These are phyloP conservation scores for Drosophila bipectinata DNA, from an alignment of 1,140 invertebrate genomes.

Conservation along the genomic window DNA sequence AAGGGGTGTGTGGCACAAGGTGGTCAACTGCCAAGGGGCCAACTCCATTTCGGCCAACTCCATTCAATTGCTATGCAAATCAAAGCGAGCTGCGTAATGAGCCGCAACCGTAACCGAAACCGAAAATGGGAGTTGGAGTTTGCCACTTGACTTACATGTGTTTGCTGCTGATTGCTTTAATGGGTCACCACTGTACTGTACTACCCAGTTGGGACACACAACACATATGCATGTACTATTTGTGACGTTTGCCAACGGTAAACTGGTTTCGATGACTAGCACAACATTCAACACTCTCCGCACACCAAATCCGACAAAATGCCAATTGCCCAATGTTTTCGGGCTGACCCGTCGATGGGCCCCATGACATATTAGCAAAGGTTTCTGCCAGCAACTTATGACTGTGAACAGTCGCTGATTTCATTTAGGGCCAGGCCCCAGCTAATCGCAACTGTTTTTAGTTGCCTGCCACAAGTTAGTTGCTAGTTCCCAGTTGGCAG, in stretches of 20 bases:
- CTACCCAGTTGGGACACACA: conserved; percentile 24
- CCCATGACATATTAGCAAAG: conserved; percentile 52
- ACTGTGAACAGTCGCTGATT: conserved; percentile 39
- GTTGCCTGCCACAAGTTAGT: conserved; percentile 5
- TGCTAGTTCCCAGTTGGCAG: conserved; percentile 5
- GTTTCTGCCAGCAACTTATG: conserved; percentile 37
- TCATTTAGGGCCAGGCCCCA: conserved; percentile 47
- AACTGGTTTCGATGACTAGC: conserved; percentile 1
- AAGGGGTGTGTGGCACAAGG: not conserved
- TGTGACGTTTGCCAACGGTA: not conserved
- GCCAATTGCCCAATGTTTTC: conserved; percentile 43
- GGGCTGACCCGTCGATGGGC: conserved; percentile 39
- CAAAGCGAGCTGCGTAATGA: conserved; percentile 72
- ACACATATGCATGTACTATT: not conserved
- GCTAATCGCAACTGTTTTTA: conserved; percentile 42
- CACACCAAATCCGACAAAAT: conserved; percentile 23
- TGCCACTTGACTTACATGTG: conserved; percentile 66
- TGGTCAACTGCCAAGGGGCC: conserved; percentile 34
- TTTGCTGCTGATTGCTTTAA: conserved; percentile 53
- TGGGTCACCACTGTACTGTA: conserved; percentile 50
- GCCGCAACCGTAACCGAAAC: conserved; percentile 50
- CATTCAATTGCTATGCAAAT: conserved; percentile 76
- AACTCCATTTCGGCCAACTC: conserved; percentile 38
- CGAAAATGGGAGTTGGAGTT: conserved; percentile 27
- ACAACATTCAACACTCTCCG: not conserved